Evolutionary conservation across 1,140 invertebrate species (phyloP).

Genomic region (Latrodectus geometricus): DNA sequence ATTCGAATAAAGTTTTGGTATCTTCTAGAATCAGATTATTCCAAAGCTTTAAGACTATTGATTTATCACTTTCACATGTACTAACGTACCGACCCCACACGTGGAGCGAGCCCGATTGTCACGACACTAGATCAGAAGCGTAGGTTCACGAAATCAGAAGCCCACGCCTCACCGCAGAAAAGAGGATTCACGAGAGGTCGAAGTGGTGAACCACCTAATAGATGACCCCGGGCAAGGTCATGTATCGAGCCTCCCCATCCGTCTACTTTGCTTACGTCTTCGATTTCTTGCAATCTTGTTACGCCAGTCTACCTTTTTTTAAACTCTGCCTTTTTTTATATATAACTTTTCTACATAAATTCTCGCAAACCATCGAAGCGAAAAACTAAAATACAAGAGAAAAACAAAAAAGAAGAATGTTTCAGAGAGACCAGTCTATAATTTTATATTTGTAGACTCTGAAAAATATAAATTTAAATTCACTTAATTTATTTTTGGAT

Average conservation of each 20-base stretch:
- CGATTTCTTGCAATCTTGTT: background rate
- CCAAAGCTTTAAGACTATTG: background rate
- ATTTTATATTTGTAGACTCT: too few relatives aligned
- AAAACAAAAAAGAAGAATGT: too few relatives aligned
- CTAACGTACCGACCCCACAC: slow-evolving; percentile 8
- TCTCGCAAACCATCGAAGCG: too few relatives aligned
- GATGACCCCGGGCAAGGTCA: slow-evolving; percentile 31
- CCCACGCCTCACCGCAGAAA: background rate
- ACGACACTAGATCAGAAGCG: background rate
- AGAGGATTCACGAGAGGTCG: background rate
- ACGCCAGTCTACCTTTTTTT: background rate
- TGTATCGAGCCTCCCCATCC: background rate
- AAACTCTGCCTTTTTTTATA: background rate
- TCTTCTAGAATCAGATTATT: background rate
- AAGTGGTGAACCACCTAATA: slow-evolving; percentile 29
- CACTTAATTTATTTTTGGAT: too few relatives aligned
- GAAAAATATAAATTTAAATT: too few relatives aligned
- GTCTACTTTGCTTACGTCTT: background rate
- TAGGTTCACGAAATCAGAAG: slow-evolving; percentile 25
- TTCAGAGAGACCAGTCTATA: too few relatives aligned
- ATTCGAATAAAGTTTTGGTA: too few relatives aligned
- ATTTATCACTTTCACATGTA: background rate
- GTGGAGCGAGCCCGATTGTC: background rate
- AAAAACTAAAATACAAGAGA: too few relatives aligned
- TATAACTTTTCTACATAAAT: too few relatives aligned